phyloP scores from a whole-genome alignment of 1,140 invertebrate genomes.

The Goniozus legneri region DNA sequence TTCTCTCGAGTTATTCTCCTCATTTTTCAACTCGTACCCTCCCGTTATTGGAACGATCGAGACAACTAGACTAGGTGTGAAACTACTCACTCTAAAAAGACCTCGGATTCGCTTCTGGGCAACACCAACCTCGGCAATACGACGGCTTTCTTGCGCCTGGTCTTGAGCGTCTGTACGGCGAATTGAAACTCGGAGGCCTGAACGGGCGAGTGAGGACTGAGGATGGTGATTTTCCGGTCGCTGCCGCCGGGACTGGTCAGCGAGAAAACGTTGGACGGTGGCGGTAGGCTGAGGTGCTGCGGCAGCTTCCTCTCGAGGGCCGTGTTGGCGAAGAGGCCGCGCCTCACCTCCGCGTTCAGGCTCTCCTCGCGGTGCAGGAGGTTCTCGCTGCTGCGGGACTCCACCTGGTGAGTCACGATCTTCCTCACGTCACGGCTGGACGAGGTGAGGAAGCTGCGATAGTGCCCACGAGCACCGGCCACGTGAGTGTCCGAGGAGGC shows the following conservation, averaged over 20 bases:
- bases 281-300: slow-evolving; percentile 67
- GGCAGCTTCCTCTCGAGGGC: slow-evolving; percentile 59
- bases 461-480: slow-evolving; percentile 49
- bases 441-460: slow-evolving; percentile 59
- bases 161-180: slow-evolving; percentile 57
- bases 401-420: slow-evolving; percentile 44
- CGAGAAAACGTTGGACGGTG: slow-evolving; percentile 58
- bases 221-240: slow-evolving; percentile 65
- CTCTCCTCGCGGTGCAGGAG: slow-evolving; percentile 56
- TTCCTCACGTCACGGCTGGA: slow-evolving; percentile 64
- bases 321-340: slow-evolving; percentile 63
- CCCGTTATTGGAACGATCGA: not conserved
- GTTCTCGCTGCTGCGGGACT: slow-evolving; percentile 59
- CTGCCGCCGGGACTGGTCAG: slow-evolving; percentile 54
- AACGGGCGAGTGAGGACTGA: slow-evolving; percentile 71
- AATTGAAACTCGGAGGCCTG: slow-evolving; percentile 59
- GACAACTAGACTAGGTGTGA: not conserved
- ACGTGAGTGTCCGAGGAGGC: slow-evolving; percentile 53
- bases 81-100: slow-evolving; percentile 61
- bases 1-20: too few relatives aligned
- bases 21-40: too few relatives aligned
- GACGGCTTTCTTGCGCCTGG: slow-evolving; percentile 67
- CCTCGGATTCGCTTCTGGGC: slow-evolving; percentile 67
- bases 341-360: slow-evolving; percentile 62
- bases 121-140: slow-evolving; percentile 72